A percentile compares a stretch with the other conserved stretches of the same genome.
These are phyloP conservation scores for Turnix velox DNA, from an alignment of 2,113 vertebrate genomes.

Conservation along the genomic window DNA sequence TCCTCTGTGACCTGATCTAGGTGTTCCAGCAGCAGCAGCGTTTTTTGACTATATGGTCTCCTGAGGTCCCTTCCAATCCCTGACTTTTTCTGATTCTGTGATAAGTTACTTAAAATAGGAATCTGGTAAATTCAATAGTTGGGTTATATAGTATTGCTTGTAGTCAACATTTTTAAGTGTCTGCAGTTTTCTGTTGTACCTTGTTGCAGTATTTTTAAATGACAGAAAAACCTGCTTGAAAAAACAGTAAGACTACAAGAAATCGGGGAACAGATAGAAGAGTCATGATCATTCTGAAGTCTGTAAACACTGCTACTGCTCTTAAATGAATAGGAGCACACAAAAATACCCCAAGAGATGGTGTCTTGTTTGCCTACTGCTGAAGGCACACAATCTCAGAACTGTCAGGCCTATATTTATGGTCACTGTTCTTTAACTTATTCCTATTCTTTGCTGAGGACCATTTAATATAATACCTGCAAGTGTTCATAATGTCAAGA, in stretches of 20 bases:
- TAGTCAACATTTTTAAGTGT: background rate
- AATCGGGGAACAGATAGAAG: background rate
- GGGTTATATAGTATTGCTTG: background rate
- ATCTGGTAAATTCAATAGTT: background rate
- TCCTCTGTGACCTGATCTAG: too few relatives aligned
- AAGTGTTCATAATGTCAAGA: background rate
- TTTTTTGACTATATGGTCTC: too few relatives aligned
- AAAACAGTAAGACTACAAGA: background rate
- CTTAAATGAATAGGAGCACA: background rate
- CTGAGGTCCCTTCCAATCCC: too few relatives aligned
- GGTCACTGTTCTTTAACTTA: background rate
- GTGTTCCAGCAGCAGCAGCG: too few relatives aligned
- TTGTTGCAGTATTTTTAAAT: background rate
- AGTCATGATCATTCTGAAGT: background rate
- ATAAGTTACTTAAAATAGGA: background rate
- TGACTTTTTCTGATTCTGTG: too few relatives aligned
- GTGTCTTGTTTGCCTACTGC: background rate
- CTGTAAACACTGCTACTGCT: background rate
- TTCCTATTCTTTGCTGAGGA: background rate
- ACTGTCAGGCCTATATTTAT: background rate
- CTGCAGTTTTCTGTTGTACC: background rate
- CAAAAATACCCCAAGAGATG: background rate
- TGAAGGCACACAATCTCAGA: background rate
- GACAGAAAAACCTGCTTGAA: background rate
- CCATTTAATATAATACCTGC: background rate